Percentiles rank a stretch among this genome's conserved stretches.
These are phyloP conservation scores for Sparidentex hasta DNA, from an alignment of 2,797 vertebrate species.

Conservation along the genomic window DNA sequence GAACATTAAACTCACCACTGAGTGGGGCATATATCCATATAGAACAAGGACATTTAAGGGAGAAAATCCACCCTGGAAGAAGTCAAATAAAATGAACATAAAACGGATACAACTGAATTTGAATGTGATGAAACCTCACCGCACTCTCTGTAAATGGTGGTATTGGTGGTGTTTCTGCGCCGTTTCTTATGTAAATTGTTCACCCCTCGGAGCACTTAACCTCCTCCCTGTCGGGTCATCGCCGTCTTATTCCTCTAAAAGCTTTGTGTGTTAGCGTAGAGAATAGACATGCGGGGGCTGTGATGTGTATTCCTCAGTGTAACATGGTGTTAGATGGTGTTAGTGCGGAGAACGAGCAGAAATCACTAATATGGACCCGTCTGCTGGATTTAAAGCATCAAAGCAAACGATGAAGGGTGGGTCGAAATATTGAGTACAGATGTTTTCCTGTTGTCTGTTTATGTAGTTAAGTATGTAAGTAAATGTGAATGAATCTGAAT, in stretches of 20 bases:
- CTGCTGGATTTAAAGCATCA: slow-evolving; percentile 13
- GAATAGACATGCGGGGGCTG: slow-evolving; percentile 22
- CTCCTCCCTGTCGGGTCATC: slow-evolving; percentile 44
- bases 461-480: neutral
- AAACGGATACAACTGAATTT: too few relatives aligned
- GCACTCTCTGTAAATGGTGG: slow-evolving; percentile 7
- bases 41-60: neutral
- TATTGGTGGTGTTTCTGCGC: neutral
- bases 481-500: too few relatives aligned
- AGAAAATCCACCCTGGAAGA: neutral
- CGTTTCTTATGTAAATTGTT: slow-evolving; percentile 67
- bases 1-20: neutral
- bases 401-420: neutral
- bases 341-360: slow-evolving; percentile 3
- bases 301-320: slow-evolving; percentile 66
- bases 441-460: neutral
- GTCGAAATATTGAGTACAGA: neutral
- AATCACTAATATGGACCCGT: slow-evolving; percentile 26
- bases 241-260: slow-evolving; percentile 26
- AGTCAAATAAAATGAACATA: neutral
- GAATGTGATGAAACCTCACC: neutral
- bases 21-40: neutral
- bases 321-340: neutral
- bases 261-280: slow-evolving; percentile 64
- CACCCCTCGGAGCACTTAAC: slow-evolving; percentile 55